These are phyloP conservation scores for Poecilia gillii DNA, from an alignment of 2,797 vertebrate genomes.

Conservation along the genomic window DNA sequence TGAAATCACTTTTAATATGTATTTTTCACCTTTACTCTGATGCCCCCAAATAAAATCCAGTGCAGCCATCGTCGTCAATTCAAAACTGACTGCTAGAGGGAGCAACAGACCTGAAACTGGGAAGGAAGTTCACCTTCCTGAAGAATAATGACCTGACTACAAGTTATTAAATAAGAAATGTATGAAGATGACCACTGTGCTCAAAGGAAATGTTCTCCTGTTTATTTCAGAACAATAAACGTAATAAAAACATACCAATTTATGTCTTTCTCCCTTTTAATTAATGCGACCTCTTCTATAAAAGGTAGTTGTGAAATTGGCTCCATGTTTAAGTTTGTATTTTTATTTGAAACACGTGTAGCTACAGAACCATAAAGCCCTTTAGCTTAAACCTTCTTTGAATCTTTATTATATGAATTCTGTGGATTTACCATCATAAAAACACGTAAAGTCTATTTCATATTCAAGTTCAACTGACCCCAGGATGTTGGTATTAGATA, in stretches of 20 bases:
- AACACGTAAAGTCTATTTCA: constrained; percentile 11
- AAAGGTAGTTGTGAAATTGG: constrained; percentile 40
- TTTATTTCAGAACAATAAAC: constrained; percentile 39
- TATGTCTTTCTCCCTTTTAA: constrained; percentile 34
- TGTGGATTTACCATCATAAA: constrained; percentile 18
- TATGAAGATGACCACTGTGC: constrained; percentile 53
- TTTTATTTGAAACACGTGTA: constrained; percentile 2
- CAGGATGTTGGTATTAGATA: constrained; percentile 33
- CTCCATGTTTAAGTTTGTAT: constrained; percentile 27
- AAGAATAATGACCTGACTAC: not conserved
- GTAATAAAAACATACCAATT: constrained; percentile 35
- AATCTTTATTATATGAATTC: not conserved
- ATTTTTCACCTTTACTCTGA: not conserved
- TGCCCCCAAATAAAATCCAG: not conserved
- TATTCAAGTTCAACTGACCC: constrained; percentile 25
- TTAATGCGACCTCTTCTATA: constrained; percentile 47
- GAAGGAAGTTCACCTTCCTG: not conserved
- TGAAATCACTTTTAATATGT: not conserved
- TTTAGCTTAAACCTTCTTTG: constrained; percentile 2
- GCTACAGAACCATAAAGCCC: not conserved
- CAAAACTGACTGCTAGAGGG: not conserved
- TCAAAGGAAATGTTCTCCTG: constrained; percentile 61
- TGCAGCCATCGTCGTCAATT: not conserved
- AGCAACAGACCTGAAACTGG: not conserved
- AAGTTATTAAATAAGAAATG: constrained; percentile 42